A percentile compares a stretch with the other conserved stretches of the same genome.
phyloP scores from a whole-genome alignment of 2,888 invertebrate species.

The Coelogynopora nodosa region DNA sequence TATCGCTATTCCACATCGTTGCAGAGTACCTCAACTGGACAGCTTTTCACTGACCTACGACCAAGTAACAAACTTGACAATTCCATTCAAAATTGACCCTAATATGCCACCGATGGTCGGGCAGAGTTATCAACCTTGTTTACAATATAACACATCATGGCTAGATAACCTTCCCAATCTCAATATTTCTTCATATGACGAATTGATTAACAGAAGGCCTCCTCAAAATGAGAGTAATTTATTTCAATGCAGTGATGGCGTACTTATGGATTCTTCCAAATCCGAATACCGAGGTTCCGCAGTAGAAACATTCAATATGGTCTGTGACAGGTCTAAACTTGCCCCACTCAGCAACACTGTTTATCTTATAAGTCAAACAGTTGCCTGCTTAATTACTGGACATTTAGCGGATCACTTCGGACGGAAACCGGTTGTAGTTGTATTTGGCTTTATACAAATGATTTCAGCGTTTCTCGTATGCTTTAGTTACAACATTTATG shows the following conservation, averaged over 20 bases:
- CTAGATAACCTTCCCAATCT: background rate
- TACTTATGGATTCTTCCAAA: background rate
- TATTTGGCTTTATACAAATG: background rate
- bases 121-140: background rate
- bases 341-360: background rate
- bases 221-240: background rate
- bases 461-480: background rate
- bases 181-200: background rate
- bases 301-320: constrained; percentile 2
- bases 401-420: background rate
- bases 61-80: background rate
- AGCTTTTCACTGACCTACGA: background rate
- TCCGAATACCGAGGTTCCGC: background rate
- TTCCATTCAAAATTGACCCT: background rate
- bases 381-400: background rate
- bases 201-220: background rate
- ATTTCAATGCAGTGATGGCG: background rate
- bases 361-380: background rate
- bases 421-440: background rate
- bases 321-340: background rate
- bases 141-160: background rate
- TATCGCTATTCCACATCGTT: background rate
- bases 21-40: background rate
- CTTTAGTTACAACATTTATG: background rate
- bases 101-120: background rate